Evolutionary conservation across 2,888 invertebrate genomes (phyloP).

Genomic region (Chymomyza amoena): DNA sequence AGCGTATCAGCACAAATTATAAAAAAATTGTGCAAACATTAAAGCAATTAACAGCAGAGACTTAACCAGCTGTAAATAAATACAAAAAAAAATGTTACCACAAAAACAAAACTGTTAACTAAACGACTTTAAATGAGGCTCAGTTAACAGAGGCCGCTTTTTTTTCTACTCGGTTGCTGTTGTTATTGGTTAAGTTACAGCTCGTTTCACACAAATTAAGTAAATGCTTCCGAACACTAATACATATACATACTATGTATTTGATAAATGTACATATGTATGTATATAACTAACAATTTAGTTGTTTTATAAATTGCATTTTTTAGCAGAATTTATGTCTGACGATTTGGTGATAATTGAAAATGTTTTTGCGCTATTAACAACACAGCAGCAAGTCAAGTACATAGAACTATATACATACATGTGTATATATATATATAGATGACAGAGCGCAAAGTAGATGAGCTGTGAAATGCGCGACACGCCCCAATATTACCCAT

Average conservation of each 20-base stretch:
- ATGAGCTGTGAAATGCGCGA: not conserved
- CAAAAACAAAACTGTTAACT: not conserved
- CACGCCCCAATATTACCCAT: not conserved
- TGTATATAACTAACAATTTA: not conserved
- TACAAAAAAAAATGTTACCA: not conserved
- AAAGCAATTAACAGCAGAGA: constrained; percentile 63
- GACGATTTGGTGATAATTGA: constrained; percentile 48
- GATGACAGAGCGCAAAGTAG: not conserved
- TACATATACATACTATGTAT: not conserved
- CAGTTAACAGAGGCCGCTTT: not conserved
- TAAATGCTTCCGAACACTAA: constrained; percentile 36
- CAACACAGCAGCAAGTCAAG: constrained; percentile 22
- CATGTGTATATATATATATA: not conserved
- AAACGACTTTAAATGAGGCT: not conserved
- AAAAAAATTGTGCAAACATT: constrained; percentile 17
- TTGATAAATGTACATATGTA: constrained; percentile 14
- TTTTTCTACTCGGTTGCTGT: not conserved
- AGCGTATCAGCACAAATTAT: not conserved
- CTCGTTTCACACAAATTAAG: constrained; percentile 47
- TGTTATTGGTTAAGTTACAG: constrained; percentile 38
- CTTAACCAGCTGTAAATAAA: constrained; percentile 38
- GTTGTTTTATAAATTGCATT: not conserved
- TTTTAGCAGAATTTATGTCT: not conserved
- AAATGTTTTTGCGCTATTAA: constrained; percentile 53
- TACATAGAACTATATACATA: not conserved